These are phyloP conservation scores for Petaurus breviceps DNA, from an alignment of 2,113 vertebrate species.

Conservation along the genomic window DNA sequence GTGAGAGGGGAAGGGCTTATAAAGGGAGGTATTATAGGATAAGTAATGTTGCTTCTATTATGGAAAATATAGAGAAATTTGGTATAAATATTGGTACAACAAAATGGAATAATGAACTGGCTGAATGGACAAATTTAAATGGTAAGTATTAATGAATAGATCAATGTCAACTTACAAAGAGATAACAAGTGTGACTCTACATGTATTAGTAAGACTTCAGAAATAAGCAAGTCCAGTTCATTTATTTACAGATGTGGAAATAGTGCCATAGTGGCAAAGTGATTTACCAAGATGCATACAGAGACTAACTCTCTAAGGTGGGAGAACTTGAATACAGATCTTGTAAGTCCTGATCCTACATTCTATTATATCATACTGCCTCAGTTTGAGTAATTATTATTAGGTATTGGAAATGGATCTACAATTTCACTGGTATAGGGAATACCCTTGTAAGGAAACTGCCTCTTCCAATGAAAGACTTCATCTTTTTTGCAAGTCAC, in stretches of 20 bases:
- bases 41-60: background rate
- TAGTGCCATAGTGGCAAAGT: background rate
- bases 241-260: background rate
- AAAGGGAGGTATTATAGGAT: background rate
- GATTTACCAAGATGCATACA: background rate
- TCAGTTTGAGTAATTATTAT: background rate
- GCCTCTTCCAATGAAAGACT: background rate
- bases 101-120: background rate
- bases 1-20: background rate
- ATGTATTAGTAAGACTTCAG: too few relatives aligned
- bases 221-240: background rate
- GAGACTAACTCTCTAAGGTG: background rate
- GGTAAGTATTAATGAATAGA: background rate
- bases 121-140: background rate
- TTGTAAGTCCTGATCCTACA: background rate
- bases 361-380: background rate
- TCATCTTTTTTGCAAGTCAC: background rate
- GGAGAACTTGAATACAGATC: background rate
- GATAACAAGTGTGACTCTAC: background rate
- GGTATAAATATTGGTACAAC: background rate
- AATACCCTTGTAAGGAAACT: background rate
- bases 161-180: background rate
- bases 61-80: background rate
- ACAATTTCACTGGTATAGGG: background rate
- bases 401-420: background rate